Evolutionary conservation across 2,888 invertebrate genomes (phyloP).

Genomic region (Stenodema calcarata): DNA sequence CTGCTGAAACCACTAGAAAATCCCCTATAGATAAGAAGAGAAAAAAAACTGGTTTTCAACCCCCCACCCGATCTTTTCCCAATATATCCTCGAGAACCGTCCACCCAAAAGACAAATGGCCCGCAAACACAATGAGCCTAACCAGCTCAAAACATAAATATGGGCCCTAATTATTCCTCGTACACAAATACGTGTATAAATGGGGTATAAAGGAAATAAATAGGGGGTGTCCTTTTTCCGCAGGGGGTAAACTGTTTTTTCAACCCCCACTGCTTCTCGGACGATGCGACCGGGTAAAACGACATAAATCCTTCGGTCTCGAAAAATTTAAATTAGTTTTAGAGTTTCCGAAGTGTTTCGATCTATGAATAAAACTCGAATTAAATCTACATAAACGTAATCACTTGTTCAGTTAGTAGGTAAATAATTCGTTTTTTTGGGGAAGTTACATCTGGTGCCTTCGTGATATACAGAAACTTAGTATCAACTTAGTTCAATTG

Average conservation of each 20-base stretch:
- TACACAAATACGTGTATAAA: conserved; percentile 29
- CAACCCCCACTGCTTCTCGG: conserved; percentile 26
- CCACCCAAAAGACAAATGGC: conserved; percentile 17
- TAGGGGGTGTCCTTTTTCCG: conserved; percentile 17
- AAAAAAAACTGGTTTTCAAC: not conserved
- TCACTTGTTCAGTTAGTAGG: not conserved
- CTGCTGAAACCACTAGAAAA: too few relatives aligned
- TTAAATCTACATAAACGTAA: not conserved
- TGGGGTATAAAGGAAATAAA: not conserved
- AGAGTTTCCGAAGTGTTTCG: not conserved
- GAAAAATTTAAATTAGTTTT: not conserved
- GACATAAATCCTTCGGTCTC: not conserved
- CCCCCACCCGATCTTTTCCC: not conserved
- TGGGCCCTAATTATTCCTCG: conserved; percentile 29
- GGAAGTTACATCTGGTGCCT: too few relatives aligned
- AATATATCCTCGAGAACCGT: not conserved
- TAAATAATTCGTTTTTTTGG: too few relatives aligned
- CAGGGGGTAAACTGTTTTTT: conserved; percentile 18
- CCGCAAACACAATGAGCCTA: conserved; percentile 34
- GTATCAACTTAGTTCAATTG: too few relatives aligned
- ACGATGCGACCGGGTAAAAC: not conserved
- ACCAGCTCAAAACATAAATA: conserved; percentile 39
- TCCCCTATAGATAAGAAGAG: too few relatives aligned
- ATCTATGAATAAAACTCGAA: not conserved
- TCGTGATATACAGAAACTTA: too few relatives aligned